phyloP scores from a whole-genome alignment of 2,888 invertebrate species.

The Macaria liturata region DNA sequence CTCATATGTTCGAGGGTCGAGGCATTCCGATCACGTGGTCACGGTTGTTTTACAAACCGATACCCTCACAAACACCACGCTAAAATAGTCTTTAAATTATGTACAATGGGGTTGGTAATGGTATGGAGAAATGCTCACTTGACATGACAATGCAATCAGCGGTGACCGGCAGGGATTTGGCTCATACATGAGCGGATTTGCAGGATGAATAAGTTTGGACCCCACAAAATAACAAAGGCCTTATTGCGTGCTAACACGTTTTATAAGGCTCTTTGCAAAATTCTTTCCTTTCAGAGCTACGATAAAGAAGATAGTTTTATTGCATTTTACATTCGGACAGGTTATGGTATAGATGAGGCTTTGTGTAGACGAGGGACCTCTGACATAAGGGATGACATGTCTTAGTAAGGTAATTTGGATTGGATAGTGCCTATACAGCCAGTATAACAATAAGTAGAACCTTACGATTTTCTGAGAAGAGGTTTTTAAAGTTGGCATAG shows the following conservation, averaged over 20 bases:
- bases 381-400: too few relatives aligned
- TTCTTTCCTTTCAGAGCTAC: conserved; percentile 53
- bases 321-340: conserved; percentile 11
- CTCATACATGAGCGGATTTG: conserved; percentile 83
- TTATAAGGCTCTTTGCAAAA: conserved; percentile 75
- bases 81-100: not conserved
- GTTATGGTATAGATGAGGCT: conserved; percentile 1
- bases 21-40: conserved; percentile 81
- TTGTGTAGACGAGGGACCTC: too few relatives aligned
- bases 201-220: conserved; percentile 82
- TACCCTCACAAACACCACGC: conserved; percentile 54
- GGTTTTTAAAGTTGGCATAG: too few relatives aligned
- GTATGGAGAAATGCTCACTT: conserved; percentile 48
- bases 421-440: too few relatives aligned
- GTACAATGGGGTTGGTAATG: conserved; percentile 36
- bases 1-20: conserved; percentile 79
- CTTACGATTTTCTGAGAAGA: too few relatives aligned
- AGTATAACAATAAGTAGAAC: too few relatives aligned
- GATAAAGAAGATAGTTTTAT: conserved; percentile 28
- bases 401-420: too few relatives aligned
- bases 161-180: conserved; percentile 82
- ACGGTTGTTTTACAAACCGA: conserved; percentile 82
- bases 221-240: conserved; percentile 80
- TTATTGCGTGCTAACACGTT: conserved; percentile 72
- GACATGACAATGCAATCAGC: conserved; percentile 83